Evolutionary conservation across 1,140 invertebrate species (phyloP).

Genomic region (Calliopsis andreniformis): DNA sequence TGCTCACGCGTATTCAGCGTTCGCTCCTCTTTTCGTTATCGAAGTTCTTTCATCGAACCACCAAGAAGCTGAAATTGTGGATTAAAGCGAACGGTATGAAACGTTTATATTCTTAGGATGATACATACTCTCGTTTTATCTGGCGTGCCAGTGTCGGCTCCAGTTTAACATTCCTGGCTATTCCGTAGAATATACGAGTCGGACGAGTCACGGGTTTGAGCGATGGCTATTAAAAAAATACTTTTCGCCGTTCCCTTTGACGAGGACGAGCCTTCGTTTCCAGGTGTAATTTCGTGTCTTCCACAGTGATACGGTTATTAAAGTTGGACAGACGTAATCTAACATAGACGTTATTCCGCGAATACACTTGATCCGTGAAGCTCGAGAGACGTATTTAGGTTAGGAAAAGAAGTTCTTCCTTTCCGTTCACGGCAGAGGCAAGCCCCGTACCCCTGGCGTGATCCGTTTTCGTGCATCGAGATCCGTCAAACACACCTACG

Average conservation of each 20-base stretch:
- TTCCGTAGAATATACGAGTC: constrained; percentile 1
- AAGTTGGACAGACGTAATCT: neutral
- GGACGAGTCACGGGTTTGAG: neutral
- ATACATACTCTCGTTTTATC: constrained; percentile 13
- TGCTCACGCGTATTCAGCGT: constrained; percentile 64
- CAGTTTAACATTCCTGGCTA: constrained; percentile 1
- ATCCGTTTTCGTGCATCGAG: constrained; percentile 53
- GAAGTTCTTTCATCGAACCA: constrained; percentile 50
- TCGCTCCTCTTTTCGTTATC: constrained; percentile 56
- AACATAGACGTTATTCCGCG: neutral
- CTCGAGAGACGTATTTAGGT: constrained; percentile 10
- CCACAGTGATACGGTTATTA: neutral
- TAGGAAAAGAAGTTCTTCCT: neutral
- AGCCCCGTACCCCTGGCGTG: constrained; percentile 41
- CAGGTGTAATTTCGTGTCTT: neutral
- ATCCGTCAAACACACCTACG: constrained; percentile 28
- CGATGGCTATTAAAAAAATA: constrained; percentile 1
- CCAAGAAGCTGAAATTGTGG: constrained; percentile 26
- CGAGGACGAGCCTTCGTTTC: neutral
- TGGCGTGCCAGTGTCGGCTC: neutral
- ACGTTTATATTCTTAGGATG: constrained; percentile 15
- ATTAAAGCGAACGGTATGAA: constrained; percentile 10
- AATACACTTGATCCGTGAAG: neutral
- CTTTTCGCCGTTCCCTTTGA: neutral
- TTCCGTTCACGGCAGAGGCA: constrained; percentile 18